A percentile compares a stretch with the other conserved stretches of the same genome.
phyloP scores from a whole-genome alignment of 2,888 invertebrate genomes.

The Lamellibrachia columna region DNA sequence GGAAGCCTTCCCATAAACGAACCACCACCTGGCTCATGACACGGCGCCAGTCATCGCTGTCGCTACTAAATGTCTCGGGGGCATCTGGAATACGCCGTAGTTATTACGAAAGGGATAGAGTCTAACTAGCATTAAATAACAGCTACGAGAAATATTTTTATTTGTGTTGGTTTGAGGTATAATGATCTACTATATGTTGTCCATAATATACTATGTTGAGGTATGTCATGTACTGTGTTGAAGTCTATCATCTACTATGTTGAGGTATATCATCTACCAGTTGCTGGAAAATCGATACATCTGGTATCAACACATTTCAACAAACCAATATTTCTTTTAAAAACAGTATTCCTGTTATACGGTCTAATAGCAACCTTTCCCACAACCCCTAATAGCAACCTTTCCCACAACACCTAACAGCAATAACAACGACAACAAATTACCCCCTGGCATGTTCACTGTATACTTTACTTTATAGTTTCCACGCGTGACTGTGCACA shows the following conservation, averaged over 20 bases:
- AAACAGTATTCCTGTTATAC: not conserved
- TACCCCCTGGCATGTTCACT: not conserved
- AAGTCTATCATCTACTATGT: no score
- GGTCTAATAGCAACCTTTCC: not conserved
- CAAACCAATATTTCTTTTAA: not conserved
- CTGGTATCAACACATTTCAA: not conserved
- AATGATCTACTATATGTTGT: no score
- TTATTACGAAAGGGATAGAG: not conserved
- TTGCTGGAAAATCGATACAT: not conserved
- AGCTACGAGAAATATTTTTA: not conserved
- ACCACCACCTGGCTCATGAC: not conserved
- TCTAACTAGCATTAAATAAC: not conserved
- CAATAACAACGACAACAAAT: not conserved
- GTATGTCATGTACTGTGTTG: no score
- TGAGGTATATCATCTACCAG: not conserved
- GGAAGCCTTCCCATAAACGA: not conserved
- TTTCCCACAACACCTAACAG: not conserved
- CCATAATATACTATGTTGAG: no score
- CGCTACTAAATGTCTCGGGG: not conserved
- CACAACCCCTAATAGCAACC: not conserved
- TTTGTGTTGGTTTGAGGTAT: no score
- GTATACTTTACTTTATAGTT: not conserved
- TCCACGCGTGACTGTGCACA: not conserved
- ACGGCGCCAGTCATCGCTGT: not conserved
- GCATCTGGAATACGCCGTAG: not conserved